These are phyloP conservation scores for Gavialis gangeticus DNA, from an alignment of 2,113 vertebrate genomes.

Conservation along the genomic window DNA sequence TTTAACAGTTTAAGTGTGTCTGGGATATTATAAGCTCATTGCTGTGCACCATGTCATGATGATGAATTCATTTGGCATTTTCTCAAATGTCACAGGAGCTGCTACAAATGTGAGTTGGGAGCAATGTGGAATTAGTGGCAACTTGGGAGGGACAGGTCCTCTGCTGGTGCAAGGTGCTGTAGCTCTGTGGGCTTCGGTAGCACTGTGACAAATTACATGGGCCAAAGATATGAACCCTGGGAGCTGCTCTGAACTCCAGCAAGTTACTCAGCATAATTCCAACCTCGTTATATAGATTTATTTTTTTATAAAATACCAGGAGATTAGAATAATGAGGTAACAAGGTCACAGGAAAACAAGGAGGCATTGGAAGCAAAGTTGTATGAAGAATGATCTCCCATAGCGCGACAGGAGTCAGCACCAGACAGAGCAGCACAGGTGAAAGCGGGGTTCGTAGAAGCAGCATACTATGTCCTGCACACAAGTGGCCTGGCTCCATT, in stretches of 20 bases:
- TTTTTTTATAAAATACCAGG: not conserved
- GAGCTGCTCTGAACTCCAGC: not conserved
- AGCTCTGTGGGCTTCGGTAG: not conserved
- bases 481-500: not conserved
- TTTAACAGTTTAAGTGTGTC: slow-evolving; percentile 23
- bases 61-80: slow-evolving; percentile 22
- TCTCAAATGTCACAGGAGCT: slow-evolving; percentile 21
- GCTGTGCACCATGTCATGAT: not conserved
- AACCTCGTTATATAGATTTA: not conserved
- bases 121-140: not conserved
- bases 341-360: not conserved
- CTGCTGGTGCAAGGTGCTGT: not conserved
- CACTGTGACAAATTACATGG: not conserved
- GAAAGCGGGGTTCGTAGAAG: not conserved
- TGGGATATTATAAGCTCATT: slow-evolving; percentile 9
- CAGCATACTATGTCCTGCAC: not conserved
- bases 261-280: not conserved
- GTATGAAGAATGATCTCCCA: not conserved
- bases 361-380: not conserved
- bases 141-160: not conserved
- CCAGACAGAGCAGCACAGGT: not conserved
- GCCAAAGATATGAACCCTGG: not conserved
- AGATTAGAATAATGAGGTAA: not conserved
- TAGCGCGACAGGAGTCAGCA: not conserved
- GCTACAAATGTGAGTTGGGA: slow-evolving; percentile 8